Base-by-base conservation (phyloP, 2,888 invertebrate genomes). In the Apodemia zela region DNA sequence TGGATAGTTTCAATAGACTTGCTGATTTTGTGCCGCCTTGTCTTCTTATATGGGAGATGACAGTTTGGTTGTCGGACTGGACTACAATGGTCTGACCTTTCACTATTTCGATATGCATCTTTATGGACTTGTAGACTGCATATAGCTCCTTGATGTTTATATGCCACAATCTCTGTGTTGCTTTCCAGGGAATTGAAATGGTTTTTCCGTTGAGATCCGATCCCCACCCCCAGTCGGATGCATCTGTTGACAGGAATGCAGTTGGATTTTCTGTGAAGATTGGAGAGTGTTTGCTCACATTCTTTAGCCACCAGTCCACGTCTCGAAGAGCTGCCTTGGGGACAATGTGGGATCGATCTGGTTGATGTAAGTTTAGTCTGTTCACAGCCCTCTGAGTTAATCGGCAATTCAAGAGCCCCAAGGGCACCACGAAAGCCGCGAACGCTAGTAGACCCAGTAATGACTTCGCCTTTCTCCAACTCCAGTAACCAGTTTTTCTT, bases 381-480 rank as follows among this genome's bases (percentile, higher is more conserved):
- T 57, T 57, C 17, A 21, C 29, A 29, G 57, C 57, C 11, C 15
- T 25, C 29, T 57, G 57, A 3, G 29, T 25, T 57, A 25, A 29
- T 25, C 57, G 25, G 13, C 57, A 57, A 57, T 57, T 15, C 21
- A 57, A 21, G 3, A 21, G 29, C 17, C 57, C 57, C 15, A 57
- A 18, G 29, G 57, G 57, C 15, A 57, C 29, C 29, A 57, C 29
- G 6, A 57, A 57, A 25, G 57, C 57, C 21, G 29, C 57, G 29
- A 57, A 57, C 15, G 10, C 29, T 25, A 57, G 29, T 11, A 17
- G 17, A 33, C 63, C 62, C 42, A 64, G 58, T 13, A 65, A 17
- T 8, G 63, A 60, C 29, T 67, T 61, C 35, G 60, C 60, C 17
- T 61, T 45, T 59, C 61, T 59, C 63, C 62, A 63, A 59, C 61